A percentile compares a stretch with the other conserved stretches of the same genome.
Conservation (phyloP, 2,888 invertebrate genomes). For the Amphipoea oculea region DNA sequence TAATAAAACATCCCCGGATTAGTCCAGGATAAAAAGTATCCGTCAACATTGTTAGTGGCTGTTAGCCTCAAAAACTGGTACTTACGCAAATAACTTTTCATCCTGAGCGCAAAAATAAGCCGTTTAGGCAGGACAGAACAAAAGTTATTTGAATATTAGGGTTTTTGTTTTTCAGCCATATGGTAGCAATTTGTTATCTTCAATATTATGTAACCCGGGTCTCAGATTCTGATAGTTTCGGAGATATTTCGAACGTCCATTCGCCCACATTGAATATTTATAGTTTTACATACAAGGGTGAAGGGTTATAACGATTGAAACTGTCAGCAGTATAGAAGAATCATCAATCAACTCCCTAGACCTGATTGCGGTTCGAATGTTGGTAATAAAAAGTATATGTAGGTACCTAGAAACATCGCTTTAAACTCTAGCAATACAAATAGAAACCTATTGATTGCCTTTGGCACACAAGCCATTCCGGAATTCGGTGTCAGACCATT, state of each 20-base stretch:
- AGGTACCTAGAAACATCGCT: slow-evolving; percentile 3
- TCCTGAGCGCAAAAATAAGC: slow-evolving; percentile 28
- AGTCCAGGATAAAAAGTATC: slow-evolving; percentile 12
- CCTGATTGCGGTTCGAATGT: slow-evolving; percentile 15
- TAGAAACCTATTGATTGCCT: slow-evolving; percentile 44
- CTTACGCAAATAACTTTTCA: neutral
- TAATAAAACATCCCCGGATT: slow-evolving; percentile 1
- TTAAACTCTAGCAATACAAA: slow-evolving; percentile 37
- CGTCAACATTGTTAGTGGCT: slow-evolving; percentile 24
- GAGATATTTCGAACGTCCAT: neutral
- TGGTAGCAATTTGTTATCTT: neutral
- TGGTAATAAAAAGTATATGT: slow-evolving; percentile 4
- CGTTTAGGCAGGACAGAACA: neutral
- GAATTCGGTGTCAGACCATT: slow-evolving; percentile 55
- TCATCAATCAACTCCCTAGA: slow-evolving; percentile 29
- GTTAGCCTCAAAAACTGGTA: slow-evolving; percentile 6
- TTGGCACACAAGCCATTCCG: slow-evolving; percentile 42
- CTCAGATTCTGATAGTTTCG: neutral
- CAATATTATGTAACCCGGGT: neutral
- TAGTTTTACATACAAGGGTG: slow-evolving; percentile 16
- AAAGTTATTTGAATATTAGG: slow-evolving; percentile 1
- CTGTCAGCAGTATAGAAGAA: neutral
- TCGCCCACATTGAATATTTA: slow-evolving; percentile 7
- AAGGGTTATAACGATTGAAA: slow-evolving; percentile 7
- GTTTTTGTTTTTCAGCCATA: neutral